A percentile compares a stretch with the other conserved stretches of the same genome.
Evolutionary conservation across 2,888 invertebrate genomes (phyloP).

Genomic region (Acanthosepion esculentum): DNA sequence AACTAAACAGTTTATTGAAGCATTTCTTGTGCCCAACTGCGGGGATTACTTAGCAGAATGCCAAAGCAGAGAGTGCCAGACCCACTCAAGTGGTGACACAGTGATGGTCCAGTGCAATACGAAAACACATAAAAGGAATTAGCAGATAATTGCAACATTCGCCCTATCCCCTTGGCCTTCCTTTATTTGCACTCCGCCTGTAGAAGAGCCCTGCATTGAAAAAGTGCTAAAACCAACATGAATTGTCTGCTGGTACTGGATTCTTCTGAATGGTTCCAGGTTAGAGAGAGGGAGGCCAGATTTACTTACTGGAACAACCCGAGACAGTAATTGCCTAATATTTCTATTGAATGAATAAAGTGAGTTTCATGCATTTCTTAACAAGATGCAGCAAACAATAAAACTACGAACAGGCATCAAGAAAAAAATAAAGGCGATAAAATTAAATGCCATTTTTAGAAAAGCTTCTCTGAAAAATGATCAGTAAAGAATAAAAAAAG

Average conservation of each 20-base stretch:
- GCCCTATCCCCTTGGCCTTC: no score
- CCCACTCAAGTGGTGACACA: background rate
- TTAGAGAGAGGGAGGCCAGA: background rate
- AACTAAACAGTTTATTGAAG: background rate
- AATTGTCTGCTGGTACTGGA: background rate
- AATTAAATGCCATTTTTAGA: background rate
- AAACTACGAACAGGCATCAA: background rate
- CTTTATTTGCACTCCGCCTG: background rate
- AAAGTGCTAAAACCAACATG: background rate
- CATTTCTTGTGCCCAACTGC: background rate
- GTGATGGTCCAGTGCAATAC: background rate
- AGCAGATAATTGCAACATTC: background rate
- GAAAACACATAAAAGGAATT: slow-evolving; percentile 33
- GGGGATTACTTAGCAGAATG: background rate
- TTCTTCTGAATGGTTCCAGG: background rate
- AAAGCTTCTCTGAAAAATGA: background rate
- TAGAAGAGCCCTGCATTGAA: background rate
- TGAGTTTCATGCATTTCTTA: background rate
- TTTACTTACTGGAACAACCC: background rate
- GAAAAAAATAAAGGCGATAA: background rate
- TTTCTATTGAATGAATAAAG: background rate
- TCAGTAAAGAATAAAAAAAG: background rate
- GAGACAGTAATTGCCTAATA: background rate
- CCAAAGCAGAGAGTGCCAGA: background rate
- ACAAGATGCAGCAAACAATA: background rate